A percentile compares a stretch with the other conserved stretches of the same genome.
phyloP scores from a whole-genome alignment of 2,888 invertebrate species.

The Ceriagrion tenellum region DNA sequence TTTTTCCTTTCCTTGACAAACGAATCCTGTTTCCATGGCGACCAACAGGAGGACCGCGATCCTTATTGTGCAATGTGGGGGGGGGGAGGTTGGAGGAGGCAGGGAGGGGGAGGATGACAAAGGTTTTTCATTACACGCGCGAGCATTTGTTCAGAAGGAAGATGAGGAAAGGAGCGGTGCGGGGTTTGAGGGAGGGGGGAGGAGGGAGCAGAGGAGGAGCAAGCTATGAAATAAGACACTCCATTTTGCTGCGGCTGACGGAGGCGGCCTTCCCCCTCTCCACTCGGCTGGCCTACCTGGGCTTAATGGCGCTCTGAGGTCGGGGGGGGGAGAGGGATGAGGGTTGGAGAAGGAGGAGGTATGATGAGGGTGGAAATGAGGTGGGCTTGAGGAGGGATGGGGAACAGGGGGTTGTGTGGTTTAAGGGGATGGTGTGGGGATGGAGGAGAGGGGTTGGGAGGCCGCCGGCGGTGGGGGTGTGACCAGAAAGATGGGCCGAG shows the following conservation, averaged over 20 bases:
- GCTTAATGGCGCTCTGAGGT: neutral
- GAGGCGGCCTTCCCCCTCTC: neutral
- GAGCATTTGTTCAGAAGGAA: conserved; percentile 48
- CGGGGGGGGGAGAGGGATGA: neutral
- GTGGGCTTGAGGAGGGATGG: neutral
- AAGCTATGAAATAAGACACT: conserved; percentile 60
- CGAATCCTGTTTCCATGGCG: conserved; percentile 54
- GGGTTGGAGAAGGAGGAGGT: neutral
- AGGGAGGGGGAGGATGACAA: conserved; percentile 41
- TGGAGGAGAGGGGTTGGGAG: neutral
- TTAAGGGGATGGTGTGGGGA: neutral
- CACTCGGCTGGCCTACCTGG: neutral
- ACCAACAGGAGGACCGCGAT: conserved; percentile 54
- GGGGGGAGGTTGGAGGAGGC: no score
- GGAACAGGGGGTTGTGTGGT: neutral
- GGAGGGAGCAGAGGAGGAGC: neutral
- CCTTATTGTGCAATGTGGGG: conserved; percentile 29
- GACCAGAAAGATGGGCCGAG: neutral
- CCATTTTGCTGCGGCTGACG: conserved; percentile 14
- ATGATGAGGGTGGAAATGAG: neutral
- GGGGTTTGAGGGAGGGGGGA: neutral
- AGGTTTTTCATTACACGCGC: conserved; percentile 66
- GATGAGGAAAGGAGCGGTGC: neutral
- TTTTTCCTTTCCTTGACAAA: conserved; percentile 12
- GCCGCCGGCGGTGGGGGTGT: neutral